Evolutionary conservation across 2,888 invertebrate genomes (phyloP).

Genomic region (Euclidia mi): DNA sequence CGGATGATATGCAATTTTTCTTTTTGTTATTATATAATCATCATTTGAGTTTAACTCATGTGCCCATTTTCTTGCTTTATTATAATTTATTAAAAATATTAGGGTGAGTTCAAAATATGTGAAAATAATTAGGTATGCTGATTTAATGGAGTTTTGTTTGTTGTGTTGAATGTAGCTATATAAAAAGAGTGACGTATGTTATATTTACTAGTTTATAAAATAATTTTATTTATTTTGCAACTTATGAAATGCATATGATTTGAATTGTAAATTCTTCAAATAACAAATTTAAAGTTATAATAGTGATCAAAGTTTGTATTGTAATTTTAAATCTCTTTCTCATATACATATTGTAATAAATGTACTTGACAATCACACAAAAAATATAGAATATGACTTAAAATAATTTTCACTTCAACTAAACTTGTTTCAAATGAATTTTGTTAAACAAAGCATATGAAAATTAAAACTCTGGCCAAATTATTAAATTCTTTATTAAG

Average conservation of each 20-base stretch:
- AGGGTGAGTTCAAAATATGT: slow-evolving; percentile 53
- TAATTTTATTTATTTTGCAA: slow-evolving; percentile 65
- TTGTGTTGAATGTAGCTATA: slow-evolving; percentile 68
- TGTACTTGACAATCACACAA: neutral
- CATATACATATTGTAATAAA: neutral
- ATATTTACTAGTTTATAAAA: slow-evolving; percentile 56
- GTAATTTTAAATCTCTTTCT: slow-evolving; percentile 13
- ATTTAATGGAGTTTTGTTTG: slow-evolving; percentile 55
- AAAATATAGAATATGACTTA: neutral
- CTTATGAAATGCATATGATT: slow-evolving; percentile 40
- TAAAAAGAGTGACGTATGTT: slow-evolving; percentile 64
- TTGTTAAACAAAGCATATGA: slow-evolving; percentile 3
- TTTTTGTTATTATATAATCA: slow-evolving; percentile 35
- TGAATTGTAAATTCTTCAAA: slow-evolving; percentile 34
- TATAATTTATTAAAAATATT: slow-evolving; percentile 73
- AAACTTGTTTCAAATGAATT: slow-evolving; percentile 35
- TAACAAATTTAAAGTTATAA: slow-evolving; percentile 13
- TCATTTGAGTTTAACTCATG: slow-evolving; percentile 83
- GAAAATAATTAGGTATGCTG: slow-evolving; percentile 39
- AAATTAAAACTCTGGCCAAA: slow-evolving; percentile 49
- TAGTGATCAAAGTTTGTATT: slow-evolving; percentile 12
- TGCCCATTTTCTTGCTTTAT: slow-evolving; percentile 80
- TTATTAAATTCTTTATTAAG: slow-evolving; percentile 62
- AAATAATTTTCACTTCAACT: neutral
- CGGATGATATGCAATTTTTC: slow-evolving; percentile 34